Evolutionary conservation across 2,888 invertebrate genomes (phyloP), one percentile per base, ranked within the genome.

Genomic region (Polietes domitor): DNA sequence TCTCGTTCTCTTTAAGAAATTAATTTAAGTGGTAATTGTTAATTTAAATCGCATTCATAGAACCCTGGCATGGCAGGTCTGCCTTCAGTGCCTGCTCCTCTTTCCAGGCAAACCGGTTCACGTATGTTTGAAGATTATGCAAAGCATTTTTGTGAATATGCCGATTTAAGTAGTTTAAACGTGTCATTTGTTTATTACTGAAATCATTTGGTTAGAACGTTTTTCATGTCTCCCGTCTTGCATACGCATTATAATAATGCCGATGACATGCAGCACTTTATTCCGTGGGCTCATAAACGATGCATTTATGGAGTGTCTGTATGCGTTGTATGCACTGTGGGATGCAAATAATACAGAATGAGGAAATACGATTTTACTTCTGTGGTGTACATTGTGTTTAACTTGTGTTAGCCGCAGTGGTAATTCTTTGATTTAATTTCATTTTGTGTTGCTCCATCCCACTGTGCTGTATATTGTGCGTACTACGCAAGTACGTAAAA

Each of bases 121-220:
- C 26, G 58, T 26, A 58, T 26, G 58, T 26, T 58, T 26, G 58
- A 26, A 58, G 58, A 26, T 26, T 26, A n/a, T 26, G 26, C n/a
- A n/a, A n/a, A n/a, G n/a, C n/a, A n/a, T n/a, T n/a, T n/a, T n/a
- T n/a, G n/a, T n/a, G n/a, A 2, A 19, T n/a, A 10, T 15, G 15
- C 26, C 6, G 19, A n/a, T n/a, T n/a, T n/a, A n/a, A n/a, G 58
- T 26, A 58, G 58, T 26, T 26, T 15, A 26, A 58, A 58, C 58
- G 61, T 82, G 81, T 74, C 77, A 77, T 77, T 82, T 58, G 58
- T 77, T 61, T 70, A 58, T 43, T 61, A 82, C 17, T 65, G 43
- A 68, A 81, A 21, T 6, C 58, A 12, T 2, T n/a, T n/a, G n/a
- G n/a, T 24, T 12, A 3, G 7, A 24, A n/a, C n/a, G n/a, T n/a